Base-by-base conservation (phyloP, 2,113 vertebrate genomes). In the Protobothrops flavoviridis region DNA sequence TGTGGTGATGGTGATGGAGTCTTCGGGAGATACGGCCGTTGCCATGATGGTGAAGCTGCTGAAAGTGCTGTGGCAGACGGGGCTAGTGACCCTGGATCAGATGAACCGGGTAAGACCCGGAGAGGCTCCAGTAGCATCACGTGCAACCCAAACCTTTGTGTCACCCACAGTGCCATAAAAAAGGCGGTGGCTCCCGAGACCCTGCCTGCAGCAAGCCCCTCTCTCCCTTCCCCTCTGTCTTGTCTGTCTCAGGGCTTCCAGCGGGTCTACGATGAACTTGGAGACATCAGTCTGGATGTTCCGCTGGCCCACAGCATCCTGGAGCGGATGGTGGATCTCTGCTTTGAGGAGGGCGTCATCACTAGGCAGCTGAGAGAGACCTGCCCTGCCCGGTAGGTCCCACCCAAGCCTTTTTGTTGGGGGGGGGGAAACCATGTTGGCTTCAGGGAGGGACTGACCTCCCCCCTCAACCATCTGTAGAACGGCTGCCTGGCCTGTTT, bases 31-130 rank as follows among this genome's bases (percentile, higher is more conserved):
- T 88, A 97, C 96, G 0, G 98, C 98, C 0, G 97, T 98, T 43
- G 96, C 97, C 48, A 98, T 98, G 97, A 98, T 98, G 97, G 98
- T 98, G 89, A 98, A 98, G 33, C 97, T 99, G 86, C 97, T 99
- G 87, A 97, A 98, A 96, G 97, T 98, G 88, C 98, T 99, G 94
- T 98, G 98, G 98, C 97, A 98, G 94, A 98, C 97, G 0, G 98
- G 98, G n/a, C 97, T 98, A 90, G 98, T 99, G 95, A 99, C 98
- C 11, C 97, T 99, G 96, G 98, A 99, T 97, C 98, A 99, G 97
- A 99, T 99, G 98, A 98, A 98, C 96, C 96, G 98, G 97, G 98
- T 99, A 90, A 88, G 97, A 3, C 10, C 86, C 12, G 4, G 24
- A 52, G 48, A 26, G 26, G 48, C 10, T 29, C 43, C 48, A 29